Evolutionary conservation across 2,888 invertebrate genomes (phyloP).

Genomic region (Hemaris fuciformis): DNA sequence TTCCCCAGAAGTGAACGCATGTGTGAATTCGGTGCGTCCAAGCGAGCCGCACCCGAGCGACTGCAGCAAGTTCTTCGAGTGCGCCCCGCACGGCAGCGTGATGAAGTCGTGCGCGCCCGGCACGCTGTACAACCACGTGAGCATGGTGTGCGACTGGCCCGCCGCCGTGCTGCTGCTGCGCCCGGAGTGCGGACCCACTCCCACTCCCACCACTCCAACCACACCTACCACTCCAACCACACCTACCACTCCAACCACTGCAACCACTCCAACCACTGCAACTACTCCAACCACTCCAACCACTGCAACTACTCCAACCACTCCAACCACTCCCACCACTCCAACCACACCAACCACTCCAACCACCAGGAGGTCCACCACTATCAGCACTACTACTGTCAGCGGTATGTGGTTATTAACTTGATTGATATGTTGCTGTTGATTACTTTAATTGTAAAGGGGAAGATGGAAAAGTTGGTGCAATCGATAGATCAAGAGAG

Average conservation of each 20-base stretch:
- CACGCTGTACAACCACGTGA: constrained; percentile 85
- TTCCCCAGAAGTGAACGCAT: constrained; percentile 48
- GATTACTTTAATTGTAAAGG: too few relatives aligned
- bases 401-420: not conserved
- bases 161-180: constrained; percentile 77
- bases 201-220: not conserved
- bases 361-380: too few relatives aligned
- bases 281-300: not conserved
- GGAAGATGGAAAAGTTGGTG: too few relatives aligned
- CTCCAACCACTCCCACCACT: not conserved
- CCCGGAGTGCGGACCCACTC: constrained; percentile 78
- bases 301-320: not conserved
- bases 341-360: not conserved
- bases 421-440: not conserved
- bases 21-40: constrained; percentile 74
- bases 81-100: constrained; percentile 76
- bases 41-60: constrained; percentile 83
- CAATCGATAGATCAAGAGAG: too few relatives aligned
- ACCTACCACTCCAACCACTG: not conserved
- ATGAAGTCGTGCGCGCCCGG: constrained; percentile 84
- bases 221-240: constrained; percentile 1
- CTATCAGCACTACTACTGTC: not conserved
- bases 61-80: constrained; percentile 87
- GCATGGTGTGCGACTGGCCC: constrained; percentile 85
- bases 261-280: not conserved